Percentiles rank a stretch among this genome's conserved stretches.
Evolutionary conservation across 1,140 invertebrate genomes (phyloP).

Genomic region (Eufriesea mexicana): DNA sequence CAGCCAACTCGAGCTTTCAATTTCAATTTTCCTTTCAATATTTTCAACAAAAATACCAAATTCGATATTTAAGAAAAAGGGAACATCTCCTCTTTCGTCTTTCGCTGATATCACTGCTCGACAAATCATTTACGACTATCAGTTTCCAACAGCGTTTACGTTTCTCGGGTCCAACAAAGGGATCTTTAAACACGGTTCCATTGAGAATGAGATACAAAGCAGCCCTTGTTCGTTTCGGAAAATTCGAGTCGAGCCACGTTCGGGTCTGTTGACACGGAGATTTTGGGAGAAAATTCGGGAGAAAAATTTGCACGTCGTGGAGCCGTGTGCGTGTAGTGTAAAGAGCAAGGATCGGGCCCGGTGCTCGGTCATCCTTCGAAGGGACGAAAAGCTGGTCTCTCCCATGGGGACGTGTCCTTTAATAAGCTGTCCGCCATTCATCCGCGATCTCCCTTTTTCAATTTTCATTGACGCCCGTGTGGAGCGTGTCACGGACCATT

Average conservation of each 20-base stretch:
- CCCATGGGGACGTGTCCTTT: conserved; percentile 58
- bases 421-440: conserved; percentile 67
- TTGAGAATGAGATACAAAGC: neutral
- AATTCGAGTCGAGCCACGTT: neutral
- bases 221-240: neutral
- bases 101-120: neutral
- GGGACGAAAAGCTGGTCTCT: conserved; percentile 50
- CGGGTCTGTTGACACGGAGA: neutral
- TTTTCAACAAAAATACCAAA: neutral
- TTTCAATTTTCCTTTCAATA: no score
- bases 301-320: conserved; percentile 26
- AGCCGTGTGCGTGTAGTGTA: neutral
- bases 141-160: neutral
- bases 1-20: no score
- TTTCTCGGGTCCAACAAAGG: neutral
- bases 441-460: conserved; percentile 61
- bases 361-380: conserved; percentile 62
- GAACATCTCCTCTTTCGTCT: no score
- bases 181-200: no score
- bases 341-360: neutral
- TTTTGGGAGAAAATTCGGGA: conserved; percentile 14
- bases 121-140: neutral
- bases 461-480: conserved; percentile 65
- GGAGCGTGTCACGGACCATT: conserved; percentile 62
- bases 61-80: no score